Conservation (phyloP, 2,113 vertebrate species). For the Oryzias javanicus region DNA sequence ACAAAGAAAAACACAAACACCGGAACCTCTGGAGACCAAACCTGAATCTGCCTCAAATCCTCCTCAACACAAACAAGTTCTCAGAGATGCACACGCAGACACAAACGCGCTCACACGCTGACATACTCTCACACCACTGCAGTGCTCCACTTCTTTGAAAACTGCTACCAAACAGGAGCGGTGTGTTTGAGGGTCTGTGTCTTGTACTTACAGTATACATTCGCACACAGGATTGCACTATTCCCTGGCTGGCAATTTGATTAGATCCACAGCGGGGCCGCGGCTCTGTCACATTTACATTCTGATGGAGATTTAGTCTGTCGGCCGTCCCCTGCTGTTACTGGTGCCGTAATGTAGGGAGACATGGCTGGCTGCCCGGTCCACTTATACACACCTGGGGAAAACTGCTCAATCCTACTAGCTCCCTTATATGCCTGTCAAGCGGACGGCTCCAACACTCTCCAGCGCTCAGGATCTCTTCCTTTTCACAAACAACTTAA, state of each 20-base stretch:
- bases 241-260: constrained; percentile 76
- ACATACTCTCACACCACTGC: constrained; percentile 31
- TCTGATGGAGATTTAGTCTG: constrained; percentile 75
- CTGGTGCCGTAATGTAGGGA: constrained; percentile 70
- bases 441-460: constrained; percentile 21
- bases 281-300: constrained; percentile 84
- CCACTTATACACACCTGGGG: constrained; percentile 72
- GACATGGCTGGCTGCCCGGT: constrained; percentile 72
- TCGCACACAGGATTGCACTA: constrained; percentile 44
- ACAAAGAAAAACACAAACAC: constrained; percentile 70
- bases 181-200: constrained; percentile 21
- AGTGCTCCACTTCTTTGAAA: constrained; percentile 62
- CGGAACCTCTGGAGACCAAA: constrained; percentile 68
- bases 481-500: constrained; percentile 53
- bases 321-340: constrained; percentile 69
- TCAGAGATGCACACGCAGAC: constrained; percentile 8
- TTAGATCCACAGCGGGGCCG: constrained; percentile 72
- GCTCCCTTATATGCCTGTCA: constrained; percentile 58
- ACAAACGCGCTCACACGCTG: constrained; percentile 12
- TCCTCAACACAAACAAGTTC: constrained; percentile 48
- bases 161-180: constrained; percentile 39
- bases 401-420: constrained; percentile 62
- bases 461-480: constrained; percentile 2
- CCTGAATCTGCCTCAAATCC: constrained; percentile 75
- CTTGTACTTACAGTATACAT: constrained; percentile 34